Conservation (phyloP, 2,797 vertebrate species). For the Serranus cabrilla region DNA sequence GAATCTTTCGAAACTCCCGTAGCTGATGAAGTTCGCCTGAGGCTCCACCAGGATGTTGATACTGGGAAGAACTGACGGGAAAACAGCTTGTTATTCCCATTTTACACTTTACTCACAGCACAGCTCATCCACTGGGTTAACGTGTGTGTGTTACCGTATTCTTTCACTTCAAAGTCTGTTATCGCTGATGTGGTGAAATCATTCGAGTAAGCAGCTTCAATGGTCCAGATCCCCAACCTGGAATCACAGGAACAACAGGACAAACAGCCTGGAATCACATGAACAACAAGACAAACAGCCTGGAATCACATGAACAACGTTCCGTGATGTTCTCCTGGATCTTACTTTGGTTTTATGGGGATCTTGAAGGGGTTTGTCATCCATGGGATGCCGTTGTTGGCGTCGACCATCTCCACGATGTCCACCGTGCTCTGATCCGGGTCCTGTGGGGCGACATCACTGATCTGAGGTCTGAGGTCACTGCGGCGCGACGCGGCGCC, state of each 20-base stretch:
- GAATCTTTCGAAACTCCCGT: constrained; percentile 86
- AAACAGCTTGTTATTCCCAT: neutral
- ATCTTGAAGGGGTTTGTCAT: constrained; percentile 94
- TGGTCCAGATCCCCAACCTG: constrained; percentile 92
- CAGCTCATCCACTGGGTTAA: too few relatives aligned
- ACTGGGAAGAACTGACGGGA: constrained; percentile 90
- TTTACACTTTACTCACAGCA: neutral
- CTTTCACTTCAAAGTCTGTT: constrained; percentile 91
- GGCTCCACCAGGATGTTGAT: constrained; percentile 89
- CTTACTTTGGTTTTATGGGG: constrained; percentile 93
- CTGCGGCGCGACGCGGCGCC: neutral
- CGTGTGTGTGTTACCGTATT: constrained; percentile 89
- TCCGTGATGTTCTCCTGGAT: too few relatives aligned
- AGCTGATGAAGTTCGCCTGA: constrained; percentile 86
- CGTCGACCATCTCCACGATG: constrained; percentile 86
- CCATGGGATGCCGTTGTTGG: constrained; percentile 90
- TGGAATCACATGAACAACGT: neutral
- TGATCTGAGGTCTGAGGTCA: neutral
- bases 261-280: neutral
- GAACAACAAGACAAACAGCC: neutral
- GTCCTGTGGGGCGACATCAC: constrained; percentile 82
- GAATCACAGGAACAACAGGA: neutral
- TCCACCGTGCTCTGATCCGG: constrained; percentile 89
- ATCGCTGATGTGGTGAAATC: constrained; percentile 86
- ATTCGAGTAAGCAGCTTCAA: constrained; percentile 89